Evolutionary conservation across 35 echinoderm and acorn worm genomes (phyloP).

Genomic region (Anneissia japonica): DNA sequence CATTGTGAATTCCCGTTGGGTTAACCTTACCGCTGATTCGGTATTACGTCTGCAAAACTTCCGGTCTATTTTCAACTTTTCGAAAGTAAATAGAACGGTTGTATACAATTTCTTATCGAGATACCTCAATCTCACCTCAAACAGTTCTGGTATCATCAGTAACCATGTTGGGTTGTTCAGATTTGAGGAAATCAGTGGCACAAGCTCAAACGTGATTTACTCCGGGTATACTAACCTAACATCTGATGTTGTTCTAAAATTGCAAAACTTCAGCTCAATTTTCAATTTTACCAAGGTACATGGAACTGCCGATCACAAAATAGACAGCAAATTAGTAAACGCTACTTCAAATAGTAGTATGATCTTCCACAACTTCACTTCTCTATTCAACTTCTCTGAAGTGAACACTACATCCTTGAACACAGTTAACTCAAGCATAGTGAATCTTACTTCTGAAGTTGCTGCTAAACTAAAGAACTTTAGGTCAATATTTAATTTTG

Average conservation of each 20-base stretch:
- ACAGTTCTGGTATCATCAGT: background rate
- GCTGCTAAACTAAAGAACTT: background rate
- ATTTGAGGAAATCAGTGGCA: constrained; percentile 5
- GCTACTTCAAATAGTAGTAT: constrained; percentile 22
- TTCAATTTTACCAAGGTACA: constrained; percentile 12
- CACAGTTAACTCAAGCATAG: background rate
- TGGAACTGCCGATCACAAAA: background rate
- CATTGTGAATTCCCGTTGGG: background rate
- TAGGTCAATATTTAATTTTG: background rate
- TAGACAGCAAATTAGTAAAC: constrained; percentile 18
- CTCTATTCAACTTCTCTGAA: constrained; percentile 4
- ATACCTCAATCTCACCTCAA: constrained; percentile 3
- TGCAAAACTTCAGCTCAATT: constrained; percentile 1
- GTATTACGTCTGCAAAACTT: background rate
- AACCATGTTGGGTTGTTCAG: background rate
- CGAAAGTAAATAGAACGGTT: background rate
- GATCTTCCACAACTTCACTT: constrained; percentile 2
- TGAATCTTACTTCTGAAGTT: background rate
- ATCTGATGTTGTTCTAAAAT: constrained; percentile 8
- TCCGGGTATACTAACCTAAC: background rate
- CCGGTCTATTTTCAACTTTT: constrained; percentile 17
- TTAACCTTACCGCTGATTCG: background rate
- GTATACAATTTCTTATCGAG: constrained; percentile 1
- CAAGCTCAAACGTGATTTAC: background rate
- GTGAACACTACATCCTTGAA: constrained; percentile 11